Evolutionary conservation across 1,140 invertebrate genomes (phyloP), one percentile per base, ranked within the genome.

Genomic region (Zaprionus ornatus): DNA sequence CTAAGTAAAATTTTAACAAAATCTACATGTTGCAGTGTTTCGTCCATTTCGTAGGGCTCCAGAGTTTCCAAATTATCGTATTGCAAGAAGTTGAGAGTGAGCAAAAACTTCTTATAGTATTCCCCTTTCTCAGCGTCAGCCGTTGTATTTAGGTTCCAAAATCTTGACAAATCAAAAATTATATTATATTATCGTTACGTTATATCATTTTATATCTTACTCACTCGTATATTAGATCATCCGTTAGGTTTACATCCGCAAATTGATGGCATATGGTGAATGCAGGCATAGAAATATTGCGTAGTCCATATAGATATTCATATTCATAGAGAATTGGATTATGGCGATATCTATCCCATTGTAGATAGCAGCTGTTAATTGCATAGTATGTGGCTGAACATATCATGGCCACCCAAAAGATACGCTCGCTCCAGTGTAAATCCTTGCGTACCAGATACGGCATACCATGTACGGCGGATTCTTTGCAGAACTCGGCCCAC

Each of bases 251-350:
- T 1, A 77, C 12, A 17, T 59, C 50, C 13, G 68, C 42, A 54
- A 77, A 91, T 15, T 69, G 42, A 3, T 85, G 76, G 57, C 91
- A 92, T 6, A 92, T 56, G 0, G 91, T 92, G 0, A 91, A 35
- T 0, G 91, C 91, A 0, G 84, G 37, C 52, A 87, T 79, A n/a
- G 80, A 69, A 35, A 92, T 90, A 21, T 91, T 80, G 15, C 78
- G 77, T 27, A 88, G 45, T 2, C 73, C 77, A 32, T 69, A 83
- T 17, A 91, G 61, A 68, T 74, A 91, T 72, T 92, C 91, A 45
- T 90, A 86, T 40, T 85, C 84, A 62, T 90, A 92, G 23, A 92
- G 85, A 74, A 91, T 77, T 0, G 91, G 91, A 69, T 91, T 91
- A 10, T 92, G 57, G 3, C 85, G 87, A 74, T 76, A 92, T 21